These are phyloP conservation scores for Colostygia pectinataria DNA, from an alignment of 2,888 invertebrate species.

Conservation along the genomic window DNA sequence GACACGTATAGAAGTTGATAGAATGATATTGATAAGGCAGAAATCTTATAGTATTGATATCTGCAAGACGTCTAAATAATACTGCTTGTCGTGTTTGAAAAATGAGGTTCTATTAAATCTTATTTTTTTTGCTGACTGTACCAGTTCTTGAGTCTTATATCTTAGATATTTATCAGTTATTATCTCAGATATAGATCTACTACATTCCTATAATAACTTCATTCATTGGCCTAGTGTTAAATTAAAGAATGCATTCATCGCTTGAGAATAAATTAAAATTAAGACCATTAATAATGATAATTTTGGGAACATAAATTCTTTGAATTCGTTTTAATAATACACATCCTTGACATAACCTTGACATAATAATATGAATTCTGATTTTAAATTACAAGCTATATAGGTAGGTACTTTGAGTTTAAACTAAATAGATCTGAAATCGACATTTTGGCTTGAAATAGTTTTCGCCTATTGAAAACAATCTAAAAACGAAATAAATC, in stretches of 20 bases:
- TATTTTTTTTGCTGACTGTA: background rate
- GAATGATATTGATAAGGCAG: no score
- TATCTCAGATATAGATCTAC: slow-evolving; percentile 17
- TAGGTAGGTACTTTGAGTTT: no score
- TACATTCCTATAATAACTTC: slow-evolving; percentile 17
- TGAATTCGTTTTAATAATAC: slow-evolving; percentile 4
- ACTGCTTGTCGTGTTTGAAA: no score
- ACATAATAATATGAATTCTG: background rate
- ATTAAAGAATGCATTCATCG: slow-evolving; percentile 4
- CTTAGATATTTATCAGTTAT: slow-evolving; percentile 16
- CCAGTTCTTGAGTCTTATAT: background rate
- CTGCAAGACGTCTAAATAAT: no score
- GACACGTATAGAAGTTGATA: no score
- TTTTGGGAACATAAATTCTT: slow-evolving; percentile 12
- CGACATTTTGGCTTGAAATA: no score
- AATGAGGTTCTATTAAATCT: no score
- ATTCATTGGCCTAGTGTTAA: slow-evolving; percentile 11
- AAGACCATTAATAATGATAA: slow-evolving; percentile 11
- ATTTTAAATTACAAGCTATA: no score
- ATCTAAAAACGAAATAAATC: no score
- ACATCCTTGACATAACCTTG: slow-evolving; percentile 18
- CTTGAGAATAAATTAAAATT: slow-evolving; percentile 13
- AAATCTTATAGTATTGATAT: no score
- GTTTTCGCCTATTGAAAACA: no score
- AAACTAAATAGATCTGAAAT: no score